Evolutionary conservation across 2,888 invertebrate species (phyloP), one percentile per base, ranked within the genome.

Genomic region (Hydroisotoma schaefferi): DNA sequence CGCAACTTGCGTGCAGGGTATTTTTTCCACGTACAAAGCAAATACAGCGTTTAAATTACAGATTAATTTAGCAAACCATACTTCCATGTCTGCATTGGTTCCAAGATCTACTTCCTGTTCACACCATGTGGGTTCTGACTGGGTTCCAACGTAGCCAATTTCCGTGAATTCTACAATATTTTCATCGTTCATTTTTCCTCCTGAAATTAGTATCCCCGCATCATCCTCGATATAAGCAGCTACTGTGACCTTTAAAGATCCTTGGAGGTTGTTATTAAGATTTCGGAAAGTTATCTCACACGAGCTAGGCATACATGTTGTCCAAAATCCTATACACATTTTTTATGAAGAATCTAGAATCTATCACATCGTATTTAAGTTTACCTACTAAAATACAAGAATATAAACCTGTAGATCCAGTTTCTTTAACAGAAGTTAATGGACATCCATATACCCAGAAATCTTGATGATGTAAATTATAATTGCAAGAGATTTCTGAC

Each of bases 321-420:
- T 53, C 58, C 58, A 58, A 37, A 25, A 53, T 2, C 58, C 58
- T 25, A 10, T n/a, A n/a, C n/a, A n/a, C n/a, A n/a, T n/a, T n/a
- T n/a, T n/a, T n/a, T n/a, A n/a, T n/a, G n/a, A n/a, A n/a, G n/a
- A n/a, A n/a, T n/a, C n/a, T n/a, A n/a, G n/a, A n/a, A n/a, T n/a
- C n/a, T n/a, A n/a, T n/a, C n/a, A n/a, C n/a, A n/a, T n/a, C n/a
- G n/a, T n/a, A n/a, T n/a, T n/a, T n/a, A n/a, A n/a, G n/a, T n/a
- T n/a, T n/a, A n/a, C n/a, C n/a, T n/a, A n/a, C n/a, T n/a, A n/a
- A n/a, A n/a, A n/a, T n/a, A n/a, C n/a, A n/a, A n/a, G n/a, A n/a
- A n/a, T n/a, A 28, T 2, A 18, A 2, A 27, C 27, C 18, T 6
- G 25, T 20, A 23, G 25, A 28, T 8, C 22, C 28, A 12, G 26